Evolutionary conservation across 2,113 vertebrate species (phyloP).

Genomic region (Alectura lathami): DNA sequence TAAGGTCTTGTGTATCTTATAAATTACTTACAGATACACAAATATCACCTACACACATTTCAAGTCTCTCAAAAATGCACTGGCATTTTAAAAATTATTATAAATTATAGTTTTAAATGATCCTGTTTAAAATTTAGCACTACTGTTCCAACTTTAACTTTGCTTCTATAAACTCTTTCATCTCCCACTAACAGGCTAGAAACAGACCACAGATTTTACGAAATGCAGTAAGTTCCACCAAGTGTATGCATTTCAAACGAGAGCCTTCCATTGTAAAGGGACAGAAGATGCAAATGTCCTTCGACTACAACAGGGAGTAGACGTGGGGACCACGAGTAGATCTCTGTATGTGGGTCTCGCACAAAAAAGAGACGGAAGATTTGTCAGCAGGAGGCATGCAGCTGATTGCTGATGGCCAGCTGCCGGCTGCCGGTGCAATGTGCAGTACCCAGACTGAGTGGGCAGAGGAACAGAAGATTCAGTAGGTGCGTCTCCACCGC

Average conservation of each 20-base stretch:
- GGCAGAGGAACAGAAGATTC: conserved; percentile 45
- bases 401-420: conserved; percentile 26
- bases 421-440: conserved; percentile 21
- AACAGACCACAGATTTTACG: neutral
- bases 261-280: neutral
- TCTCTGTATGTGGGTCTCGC: neutral
- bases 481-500: neutral
- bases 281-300: neutral
- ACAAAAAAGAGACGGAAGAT: neutral
- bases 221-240: neutral
- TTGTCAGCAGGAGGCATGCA: conserved; percentile 9
- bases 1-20: neutral
- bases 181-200: neutral
- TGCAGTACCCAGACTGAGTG: conserved; percentile 3
- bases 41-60: neutral
- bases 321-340: neutral
- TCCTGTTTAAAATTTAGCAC: neutral
- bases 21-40: neutral
- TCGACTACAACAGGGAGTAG: neutral
- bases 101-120: neutral
- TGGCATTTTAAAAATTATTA: too few relatives aligned
- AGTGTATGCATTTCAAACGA: fast-evolving
- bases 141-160: neutral
- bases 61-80: neutral
- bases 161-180: neutral